Conservation (phyloP, 37 sponge, comb jelly and placozoan species). For the Mnemiopsis leidyi region DNA sequence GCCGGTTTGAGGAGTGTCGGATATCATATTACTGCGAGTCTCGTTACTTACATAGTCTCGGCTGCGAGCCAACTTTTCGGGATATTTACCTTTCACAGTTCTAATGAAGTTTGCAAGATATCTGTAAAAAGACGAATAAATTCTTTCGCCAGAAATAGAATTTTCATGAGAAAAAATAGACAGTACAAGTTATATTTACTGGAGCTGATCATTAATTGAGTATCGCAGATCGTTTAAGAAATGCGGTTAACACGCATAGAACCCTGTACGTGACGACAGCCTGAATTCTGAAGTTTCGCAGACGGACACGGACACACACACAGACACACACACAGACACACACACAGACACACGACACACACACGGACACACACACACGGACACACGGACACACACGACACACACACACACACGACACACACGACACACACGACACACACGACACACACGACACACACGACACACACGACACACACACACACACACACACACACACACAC, state of each 20-base stretch:
- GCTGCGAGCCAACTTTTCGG: no score
- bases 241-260: no score
- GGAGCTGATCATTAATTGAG: background rate
- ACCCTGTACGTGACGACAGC: no score
- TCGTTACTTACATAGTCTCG: no score
- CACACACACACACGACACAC: background rate
- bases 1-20: no score
- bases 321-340: background rate
- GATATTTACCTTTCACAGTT: no score
- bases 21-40: no score
- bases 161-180: background rate
- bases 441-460: background rate
- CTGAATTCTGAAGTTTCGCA: no score
- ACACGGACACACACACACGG: background rate
- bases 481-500: background rate
- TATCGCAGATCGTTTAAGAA: background rate
- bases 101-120: background rate
- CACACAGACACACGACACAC: background rate
- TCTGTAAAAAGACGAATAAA: background rate
- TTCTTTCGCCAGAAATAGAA: background rate
- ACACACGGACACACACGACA: background rate
- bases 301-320: background rate
- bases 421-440: background rate
- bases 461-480: background rate
- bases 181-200: background rate